A percentile compares a stretch with the other conserved stretches of the same genome.
Evolutionary conservation across 2,113 vertebrate genomes (phyloP).

Genomic region (Leptosomus discolor): DNA sequence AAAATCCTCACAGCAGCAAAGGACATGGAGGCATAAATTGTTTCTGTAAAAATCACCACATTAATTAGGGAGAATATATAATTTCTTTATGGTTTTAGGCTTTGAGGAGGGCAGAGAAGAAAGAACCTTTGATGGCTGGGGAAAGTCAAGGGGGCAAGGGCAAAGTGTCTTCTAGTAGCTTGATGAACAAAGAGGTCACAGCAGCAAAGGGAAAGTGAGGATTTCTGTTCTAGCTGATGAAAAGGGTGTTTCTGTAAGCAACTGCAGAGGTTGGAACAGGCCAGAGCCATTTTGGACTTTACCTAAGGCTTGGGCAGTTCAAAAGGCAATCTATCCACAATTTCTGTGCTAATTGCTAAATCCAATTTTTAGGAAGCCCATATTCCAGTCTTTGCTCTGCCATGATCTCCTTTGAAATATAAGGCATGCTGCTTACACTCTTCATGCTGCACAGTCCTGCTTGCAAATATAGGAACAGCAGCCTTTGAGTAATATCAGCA

Average conservation of each 20-base stretch:
- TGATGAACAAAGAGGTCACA: background rate
- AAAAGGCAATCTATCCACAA: background rate
- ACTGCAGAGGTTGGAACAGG: background rate
- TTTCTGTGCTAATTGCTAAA: background rate
- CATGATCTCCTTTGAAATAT: background rate
- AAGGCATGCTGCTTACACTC: background rate
- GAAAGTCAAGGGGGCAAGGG: slow-evolving; percentile 14
- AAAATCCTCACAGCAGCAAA: background rate
- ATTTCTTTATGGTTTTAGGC: slow-evolving; percentile 12
- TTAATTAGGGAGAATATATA: slow-evolving; percentile 13
- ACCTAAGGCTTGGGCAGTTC: background rate
- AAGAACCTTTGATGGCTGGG: background rate
- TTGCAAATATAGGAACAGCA: background rate
- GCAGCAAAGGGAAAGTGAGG: background rate
- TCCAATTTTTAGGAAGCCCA: background rate
- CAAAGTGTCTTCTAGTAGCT: background rate
- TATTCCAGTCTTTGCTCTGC: background rate
- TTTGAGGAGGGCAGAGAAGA: slow-evolving; percentile 16
- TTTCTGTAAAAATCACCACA: background rate
- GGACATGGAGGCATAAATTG: background rate
- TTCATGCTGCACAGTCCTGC: background rate
- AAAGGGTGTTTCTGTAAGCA: background rate
- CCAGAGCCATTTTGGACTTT: background rate
- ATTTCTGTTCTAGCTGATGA: background rate
- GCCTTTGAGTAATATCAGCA: background rate